Conservation (phyloP, 2,888 invertebrate species). For the Eueremaeus valkanovi region DNA sequence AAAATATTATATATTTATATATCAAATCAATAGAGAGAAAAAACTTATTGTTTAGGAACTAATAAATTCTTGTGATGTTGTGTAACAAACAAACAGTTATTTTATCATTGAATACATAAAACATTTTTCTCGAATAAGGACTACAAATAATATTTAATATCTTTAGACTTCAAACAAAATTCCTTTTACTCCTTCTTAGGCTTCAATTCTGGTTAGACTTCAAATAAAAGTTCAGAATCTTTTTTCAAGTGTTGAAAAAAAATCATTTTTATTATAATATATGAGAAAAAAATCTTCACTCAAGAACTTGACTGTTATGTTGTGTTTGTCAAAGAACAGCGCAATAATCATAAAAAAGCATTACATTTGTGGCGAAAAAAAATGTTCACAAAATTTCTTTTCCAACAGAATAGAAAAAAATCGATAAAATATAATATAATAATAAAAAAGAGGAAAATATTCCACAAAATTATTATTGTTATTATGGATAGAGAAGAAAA, state of each 20-base stretch:
- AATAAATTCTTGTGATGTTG: constrained; percentile 13
- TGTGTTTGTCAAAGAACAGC: background rate
- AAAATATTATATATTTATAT: too few relatives aligned
- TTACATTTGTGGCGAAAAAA: background rate
- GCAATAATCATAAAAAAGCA: background rate
- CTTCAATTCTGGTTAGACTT: background rate
- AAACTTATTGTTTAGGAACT: background rate
- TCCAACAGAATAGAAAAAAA: background rate
- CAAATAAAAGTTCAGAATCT: background rate
- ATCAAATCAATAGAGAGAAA: too few relatives aligned
- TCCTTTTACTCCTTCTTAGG: background rate
- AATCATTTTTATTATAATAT: background rate
- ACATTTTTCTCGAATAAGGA: too few relatives aligned
- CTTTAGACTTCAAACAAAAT: background rate
- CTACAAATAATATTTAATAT: background rate
- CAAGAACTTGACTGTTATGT: background rate
- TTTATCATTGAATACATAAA: too few relatives aligned
- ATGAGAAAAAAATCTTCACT: background rate
- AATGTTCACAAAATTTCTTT: background rate
- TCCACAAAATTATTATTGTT: too few relatives aligned
- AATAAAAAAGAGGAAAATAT: too few relatives aligned
- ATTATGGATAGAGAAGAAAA: background rate
- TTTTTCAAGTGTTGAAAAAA: background rate
- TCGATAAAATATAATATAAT: constrained; percentile 11
- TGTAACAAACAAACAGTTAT: background rate